phyloP scores from a whole-genome alignment of 2,888 invertebrate genomes.

The Teinopalpus imperialis region DNA sequence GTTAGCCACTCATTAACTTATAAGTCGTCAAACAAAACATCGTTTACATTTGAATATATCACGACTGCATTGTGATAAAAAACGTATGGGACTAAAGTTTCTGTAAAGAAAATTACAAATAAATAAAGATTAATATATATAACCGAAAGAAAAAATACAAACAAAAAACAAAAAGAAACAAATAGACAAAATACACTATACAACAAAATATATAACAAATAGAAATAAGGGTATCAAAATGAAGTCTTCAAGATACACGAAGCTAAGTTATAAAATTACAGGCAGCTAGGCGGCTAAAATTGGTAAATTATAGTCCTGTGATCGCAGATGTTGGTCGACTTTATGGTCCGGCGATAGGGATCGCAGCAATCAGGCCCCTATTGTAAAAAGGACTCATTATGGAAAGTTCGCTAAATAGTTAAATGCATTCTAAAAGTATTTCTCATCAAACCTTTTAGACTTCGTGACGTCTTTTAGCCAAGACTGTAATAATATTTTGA shows the following conservation, averaged over 20 bases:
- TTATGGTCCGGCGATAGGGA: constrained; percentile 54
- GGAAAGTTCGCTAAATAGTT: constrained; percentile 44
- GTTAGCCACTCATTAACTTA: constrained; percentile 55
- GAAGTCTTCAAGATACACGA: constrained; percentile 60
- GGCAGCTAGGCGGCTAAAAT: constrained; percentile 72
- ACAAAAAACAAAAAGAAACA: no score
- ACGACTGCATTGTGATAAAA: constrained; percentile 11
- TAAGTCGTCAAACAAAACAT: constrained; percentile 38
- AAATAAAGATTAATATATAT: no score
- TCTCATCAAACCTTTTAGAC: constrained; percentile 11
- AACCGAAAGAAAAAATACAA: no score
- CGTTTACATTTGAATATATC: constrained; percentile 48
- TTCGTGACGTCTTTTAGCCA: constrained; percentile 23
- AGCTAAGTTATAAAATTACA: constrained; percentile 66
- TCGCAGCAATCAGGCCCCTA: constrained; percentile 56
- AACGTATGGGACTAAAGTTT: neutral
- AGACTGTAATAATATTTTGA: constrained; percentile 12
- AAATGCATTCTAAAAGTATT: constrained; percentile 14
- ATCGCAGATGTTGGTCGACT: constrained; percentile 59
- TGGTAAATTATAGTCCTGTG: constrained; percentile 71
- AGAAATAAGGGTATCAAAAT: constrained; percentile 56
- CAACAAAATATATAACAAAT: no score
- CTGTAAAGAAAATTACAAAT: no score
- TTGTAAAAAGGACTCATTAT: constrained; percentile 57
- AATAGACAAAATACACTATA: no score